Base-by-base conservation (phyloP, 1,140 invertebrate species). In the Magallana gigas region DNA sequence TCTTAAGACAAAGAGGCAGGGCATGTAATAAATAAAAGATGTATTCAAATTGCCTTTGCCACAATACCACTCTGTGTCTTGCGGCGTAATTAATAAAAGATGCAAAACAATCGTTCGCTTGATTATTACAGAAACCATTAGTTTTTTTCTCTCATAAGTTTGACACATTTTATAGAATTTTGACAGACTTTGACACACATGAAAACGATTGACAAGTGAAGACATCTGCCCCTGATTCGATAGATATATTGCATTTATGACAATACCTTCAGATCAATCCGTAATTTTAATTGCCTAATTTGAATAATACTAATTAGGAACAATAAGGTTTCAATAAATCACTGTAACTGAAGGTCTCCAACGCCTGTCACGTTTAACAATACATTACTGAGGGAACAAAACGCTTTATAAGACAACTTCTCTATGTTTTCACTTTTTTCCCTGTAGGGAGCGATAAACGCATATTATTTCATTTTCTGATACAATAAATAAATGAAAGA, bases 261-360 rank as follows among this genome's bases (percentile, higher is more conserved):
- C 23, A 23, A 76, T 29, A 76, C 18, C 18, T 0, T 64, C 60
- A n/a, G 11, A 3, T 64, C 2, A 36, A 11, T 76, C 36, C 5
- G 36, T 76, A 76, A 76, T 76, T 76, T 76, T 12, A 76, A 76
- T 76, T 76, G 68, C 23, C 29, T 76, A 76, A 76, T 76, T 76
- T 29, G 23, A 29, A 23, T 64, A 76, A 29, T 76, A 76, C 8
- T 29, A 36, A 76, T 76, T 29, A 36, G 12, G 23, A 36, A 76
- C 36, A 29, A 14, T 12, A 12, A 76, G 23, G 68, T 76, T 76
- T 18, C 68, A 11, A 76, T 76, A 48, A 76, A 76, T 76, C 68
- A 76, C 68, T 76, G 23, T 36, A 8, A 76, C n/a, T 76, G 68
- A 8, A 29, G 18, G 8, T 11, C 36, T 11, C n/a, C 23, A 76